These are phyloP conservation scores for Drosophila lutescens DNA, from an alignment of 2,888 invertebrate genomes.

Conservation along the genomic window DNA sequence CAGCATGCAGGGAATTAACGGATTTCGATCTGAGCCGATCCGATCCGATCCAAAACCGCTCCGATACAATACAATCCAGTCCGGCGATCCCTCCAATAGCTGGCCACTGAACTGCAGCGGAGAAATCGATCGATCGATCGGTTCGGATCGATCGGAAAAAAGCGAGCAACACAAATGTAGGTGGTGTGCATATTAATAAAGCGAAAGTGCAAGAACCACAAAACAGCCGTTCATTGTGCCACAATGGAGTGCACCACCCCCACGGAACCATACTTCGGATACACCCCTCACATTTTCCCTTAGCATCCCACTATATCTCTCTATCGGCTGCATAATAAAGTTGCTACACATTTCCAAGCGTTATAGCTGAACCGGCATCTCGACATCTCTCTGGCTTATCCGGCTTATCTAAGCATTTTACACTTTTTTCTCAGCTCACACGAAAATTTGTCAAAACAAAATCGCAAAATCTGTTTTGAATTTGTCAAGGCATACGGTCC, in stretches of 20 bases:
- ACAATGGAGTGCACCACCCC: conserved; percentile 27
- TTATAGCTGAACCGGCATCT: conserved; percentile 10
- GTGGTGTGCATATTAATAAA: conserved; percentile 76
- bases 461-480: conserved; percentile 73
- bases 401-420: conserved; percentile 67
- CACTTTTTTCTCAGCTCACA: conserved; percentile 43
- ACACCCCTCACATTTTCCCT: neutral
- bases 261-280: neutral
- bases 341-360: conserved; percentile 34
- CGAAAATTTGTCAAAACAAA: conserved; percentile 73
- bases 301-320: neutral
- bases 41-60: conserved; percentile 4
- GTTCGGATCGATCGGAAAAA: conserved; percentile 16
- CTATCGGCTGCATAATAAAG: conserved; percentile 27
- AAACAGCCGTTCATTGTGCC: conserved; percentile 50
- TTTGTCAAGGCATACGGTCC: conserved; percentile 61
- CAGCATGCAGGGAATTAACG: conserved; percentile 68
- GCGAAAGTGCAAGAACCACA: conserved; percentile 69
- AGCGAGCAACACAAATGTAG: conserved; percentile 74
- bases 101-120: conserved; percentile 67
- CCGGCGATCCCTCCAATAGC: conserved; percentile 11
- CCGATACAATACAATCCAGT: too few species aligned
- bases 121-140: neutral
- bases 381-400: conserved; percentile 32
- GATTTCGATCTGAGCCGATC: conserved; percentile 52